Conservation (phyloP, 2,797 vertebrate genomes). For the Otus scops region DNA sequence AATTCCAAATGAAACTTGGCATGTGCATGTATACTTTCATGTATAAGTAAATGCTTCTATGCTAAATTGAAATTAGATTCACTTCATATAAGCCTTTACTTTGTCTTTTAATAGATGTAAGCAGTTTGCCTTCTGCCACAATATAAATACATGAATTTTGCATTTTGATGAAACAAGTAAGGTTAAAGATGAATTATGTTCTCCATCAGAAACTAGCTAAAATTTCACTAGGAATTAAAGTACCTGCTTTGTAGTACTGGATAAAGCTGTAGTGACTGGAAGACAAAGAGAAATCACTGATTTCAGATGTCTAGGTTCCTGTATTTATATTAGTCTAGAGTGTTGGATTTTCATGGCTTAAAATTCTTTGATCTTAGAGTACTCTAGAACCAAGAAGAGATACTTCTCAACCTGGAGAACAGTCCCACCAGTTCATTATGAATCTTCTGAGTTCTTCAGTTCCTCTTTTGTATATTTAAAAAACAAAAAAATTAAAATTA, state of each 20-base stretch:
- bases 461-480: neutral
- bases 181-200: neutral
- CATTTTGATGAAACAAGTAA: neutral
- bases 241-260: neutral
- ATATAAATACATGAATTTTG: neutral
- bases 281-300: neutral
- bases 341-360: neutral
- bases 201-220: neutral
- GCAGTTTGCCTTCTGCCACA: neutral
- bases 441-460: neutral
- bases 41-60: neutral
- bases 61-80: neutral
- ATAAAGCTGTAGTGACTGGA: neutral
- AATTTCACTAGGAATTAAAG: neutral
- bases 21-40: neutral
- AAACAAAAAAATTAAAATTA: neutral
- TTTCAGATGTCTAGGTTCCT: neutral
- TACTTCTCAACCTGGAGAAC: neutral
- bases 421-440: neutral
- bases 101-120: neutral
- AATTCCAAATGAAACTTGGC: neutral
- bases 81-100: neutral
- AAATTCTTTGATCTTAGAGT: neutral
- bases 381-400: neutral
- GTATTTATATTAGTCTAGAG: neutral